Conservation (phyloP, 1,140 invertebrate species). For the Macrotrachela quadricornifera region DNA sequence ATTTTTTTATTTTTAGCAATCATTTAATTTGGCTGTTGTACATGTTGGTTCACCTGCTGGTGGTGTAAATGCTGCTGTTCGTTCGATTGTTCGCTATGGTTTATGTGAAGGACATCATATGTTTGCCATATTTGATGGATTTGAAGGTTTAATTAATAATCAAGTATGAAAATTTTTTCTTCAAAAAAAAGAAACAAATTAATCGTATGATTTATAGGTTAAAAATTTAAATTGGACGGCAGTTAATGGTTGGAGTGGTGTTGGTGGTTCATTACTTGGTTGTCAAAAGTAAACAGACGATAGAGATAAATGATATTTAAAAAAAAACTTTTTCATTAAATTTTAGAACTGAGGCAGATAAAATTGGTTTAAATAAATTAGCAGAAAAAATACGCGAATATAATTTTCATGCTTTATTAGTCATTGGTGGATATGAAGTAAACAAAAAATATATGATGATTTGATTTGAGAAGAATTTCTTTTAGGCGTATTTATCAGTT, state of each 20-base stretch:
- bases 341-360: conserved; percentile 38
- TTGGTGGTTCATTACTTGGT: conserved; percentile 3
- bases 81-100: conserved; percentile 81
- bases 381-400: conserved; percentile 60
- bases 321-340: not conserved
- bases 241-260: conserved; percentile 6
- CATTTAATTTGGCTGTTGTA: conserved; percentile 76
- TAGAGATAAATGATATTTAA: not conserved
- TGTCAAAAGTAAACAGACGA: not conserved
- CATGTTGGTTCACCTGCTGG: conserved; percentile 94
- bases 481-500: conserved; percentile 60
- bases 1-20: conserved; percentile 11
- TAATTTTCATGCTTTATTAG: conserved; percentile 70
- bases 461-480: too few relatives aligned
- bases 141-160: conserved; percentile 73
- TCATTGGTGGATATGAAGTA: conserved; percentile 61
- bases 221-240: conserved; percentile 3
- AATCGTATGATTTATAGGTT: not conserved
- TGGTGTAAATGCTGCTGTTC: conserved; percentile 90
- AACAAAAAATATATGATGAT: too few relatives aligned
- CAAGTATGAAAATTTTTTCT: too few relatives aligned
- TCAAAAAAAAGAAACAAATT: too few relatives aligned
- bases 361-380: conserved; percentile 47
- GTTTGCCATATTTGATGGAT: conserved; percentile 77
- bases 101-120: conserved; percentile 70